Evolutionary conservation across 2,888 invertebrate species (phyloP).

Genomic region (Nephrocerus scutellatus): DNA sequence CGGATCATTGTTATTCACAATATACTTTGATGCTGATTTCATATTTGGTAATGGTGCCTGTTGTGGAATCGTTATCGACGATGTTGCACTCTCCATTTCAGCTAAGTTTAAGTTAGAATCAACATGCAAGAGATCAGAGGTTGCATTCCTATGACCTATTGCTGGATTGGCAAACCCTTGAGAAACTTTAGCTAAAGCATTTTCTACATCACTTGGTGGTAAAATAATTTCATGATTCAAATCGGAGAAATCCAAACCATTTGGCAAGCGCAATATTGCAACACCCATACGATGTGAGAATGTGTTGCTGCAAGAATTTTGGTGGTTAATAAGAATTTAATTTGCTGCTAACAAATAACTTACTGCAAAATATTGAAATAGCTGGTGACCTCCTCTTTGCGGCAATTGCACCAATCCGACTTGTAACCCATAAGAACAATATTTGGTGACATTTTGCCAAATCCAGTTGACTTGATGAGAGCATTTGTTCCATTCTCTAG

Average conservation of each 20-base stretch:
- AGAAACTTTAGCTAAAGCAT: constrained; percentile 17
- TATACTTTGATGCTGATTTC: constrained; percentile 30
- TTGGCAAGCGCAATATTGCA: constrained; percentile 75
- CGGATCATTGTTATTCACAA: constrained; percentile 39
- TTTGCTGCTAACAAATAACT: constrained; percentile 43
- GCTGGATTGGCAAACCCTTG: constrained; percentile 38
- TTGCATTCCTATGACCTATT: constrained; percentile 35
- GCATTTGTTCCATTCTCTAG: constrained; percentile 77
- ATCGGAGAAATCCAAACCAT: constrained; percentile 75
- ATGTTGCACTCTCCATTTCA: constrained; percentile 44
- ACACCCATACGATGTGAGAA: constrained; percentile 90
- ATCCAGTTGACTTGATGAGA: constrained; percentile 78
- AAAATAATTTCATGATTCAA: constrained; percentile 37
- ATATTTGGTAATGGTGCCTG: constrained; percentile 40
- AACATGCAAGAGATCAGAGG: constrained; percentile 54
- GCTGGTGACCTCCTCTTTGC: constrained; percentile 66
- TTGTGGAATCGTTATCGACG: constrained; percentile 37
- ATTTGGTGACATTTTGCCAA: constrained; percentile 89
- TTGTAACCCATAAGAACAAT: constrained; percentile 94
- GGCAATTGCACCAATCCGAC: constrained; percentile 75
- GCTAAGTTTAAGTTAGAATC: constrained; percentile 66
- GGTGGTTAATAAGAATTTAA: neutral
- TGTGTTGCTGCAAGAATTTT: constrained; percentile 73
- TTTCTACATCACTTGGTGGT: constrained; percentile 33
- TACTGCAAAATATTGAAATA: constrained; percentile 94